Evolutionary conservation across 2,888 invertebrate genomes (phyloP).

Genomic region (Hemithea aestivaria): DNA sequence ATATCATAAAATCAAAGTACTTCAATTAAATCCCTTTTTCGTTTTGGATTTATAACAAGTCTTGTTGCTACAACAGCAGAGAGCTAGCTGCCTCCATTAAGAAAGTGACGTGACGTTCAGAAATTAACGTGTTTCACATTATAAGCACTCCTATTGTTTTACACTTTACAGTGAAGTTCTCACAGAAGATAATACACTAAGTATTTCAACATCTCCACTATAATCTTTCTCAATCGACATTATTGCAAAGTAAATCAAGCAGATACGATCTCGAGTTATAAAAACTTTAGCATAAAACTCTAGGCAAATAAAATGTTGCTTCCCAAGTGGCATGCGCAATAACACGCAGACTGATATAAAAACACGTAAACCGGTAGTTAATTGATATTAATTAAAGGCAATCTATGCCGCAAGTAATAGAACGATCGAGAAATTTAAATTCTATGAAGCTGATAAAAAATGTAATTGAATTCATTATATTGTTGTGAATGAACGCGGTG

Average conservation of each 20-base stretch:
- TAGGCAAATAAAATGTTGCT: slow-evolving; percentile 1
- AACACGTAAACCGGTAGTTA: slow-evolving; percentile 10
- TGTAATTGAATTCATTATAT: slow-evolving; percentile 8
- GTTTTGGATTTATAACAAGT: too few species aligned
- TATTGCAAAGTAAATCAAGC: slow-evolving; percentile 1
- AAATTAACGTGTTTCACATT: too few species aligned
- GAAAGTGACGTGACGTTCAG: too few species aligned
- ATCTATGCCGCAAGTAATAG: slow-evolving; percentile 18
- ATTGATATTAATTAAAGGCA: slow-evolving; percentile 17
- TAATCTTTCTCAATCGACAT: slow-evolving; percentile 6
- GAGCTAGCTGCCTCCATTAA: too few species aligned
- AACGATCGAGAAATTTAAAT: slow-evolving; percentile 18
- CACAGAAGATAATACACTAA: too few species aligned
- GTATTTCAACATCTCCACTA: not conserved
- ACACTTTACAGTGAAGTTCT: too few species aligned
- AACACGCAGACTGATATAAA: not conserved
- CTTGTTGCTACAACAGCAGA: too few species aligned
- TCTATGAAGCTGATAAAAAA: slow-evolving; percentile 19
- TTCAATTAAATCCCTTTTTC: too few species aligned
- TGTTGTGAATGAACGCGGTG: slow-evolving; percentile 7
- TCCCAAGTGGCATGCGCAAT: not conserved
- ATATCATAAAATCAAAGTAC: too few species aligned
- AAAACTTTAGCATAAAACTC: not conserved
- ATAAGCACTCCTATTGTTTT: too few species aligned
- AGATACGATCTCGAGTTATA: slow-evolving; percentile 1